A percentile compares a stretch with the other conserved stretches of the same genome.
These are phyloP conservation scores for Carposina sasakii DNA, from an alignment of 1,140 invertebrate genomes.

Conservation along the genomic window DNA sequence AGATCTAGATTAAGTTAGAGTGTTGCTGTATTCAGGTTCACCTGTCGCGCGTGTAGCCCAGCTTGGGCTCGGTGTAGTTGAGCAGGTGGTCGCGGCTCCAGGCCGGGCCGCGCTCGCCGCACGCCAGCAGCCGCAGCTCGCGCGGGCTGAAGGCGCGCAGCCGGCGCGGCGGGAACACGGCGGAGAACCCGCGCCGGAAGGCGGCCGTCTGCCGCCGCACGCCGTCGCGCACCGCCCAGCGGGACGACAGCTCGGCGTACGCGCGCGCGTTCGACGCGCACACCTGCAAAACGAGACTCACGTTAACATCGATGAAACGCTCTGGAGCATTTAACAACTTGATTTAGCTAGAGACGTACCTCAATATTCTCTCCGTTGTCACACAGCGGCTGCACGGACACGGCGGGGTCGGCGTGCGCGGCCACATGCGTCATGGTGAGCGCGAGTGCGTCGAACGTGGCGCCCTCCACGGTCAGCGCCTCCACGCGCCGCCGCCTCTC, in stretches of 20 bases:
- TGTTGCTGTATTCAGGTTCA: conserved; percentile 51
- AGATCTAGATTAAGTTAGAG: too few species aligned
- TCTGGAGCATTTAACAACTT: background rate
- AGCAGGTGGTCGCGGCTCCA: conserved; percentile 98
- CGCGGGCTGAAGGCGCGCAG: conserved; percentile 93
- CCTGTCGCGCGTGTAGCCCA: conserved; percentile 98
- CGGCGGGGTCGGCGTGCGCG: conserved; percentile 78
- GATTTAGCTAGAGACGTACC: too few species aligned
- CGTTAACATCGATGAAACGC: background rate
- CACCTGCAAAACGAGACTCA: conserved; percentile 67
- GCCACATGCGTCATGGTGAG: conserved; percentile 89
- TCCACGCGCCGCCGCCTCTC: conserved; percentile 25
- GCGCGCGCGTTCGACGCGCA: conserved; percentile 93
- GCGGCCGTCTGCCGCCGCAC: conserved; percentile 93
- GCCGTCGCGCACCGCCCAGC: conserved; percentile 91
- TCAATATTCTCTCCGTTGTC: conserved; percentile 74
- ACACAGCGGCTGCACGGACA: conserved; percentile 74
- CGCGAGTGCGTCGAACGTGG: conserved; percentile 72
- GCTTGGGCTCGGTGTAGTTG: conserved; percentile 97
- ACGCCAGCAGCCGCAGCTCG: conserved; percentile 93
- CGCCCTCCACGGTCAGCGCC: conserved; percentile 45
- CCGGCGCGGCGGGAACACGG: conserved; percentile 95
- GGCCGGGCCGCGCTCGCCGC: conserved; percentile 96
- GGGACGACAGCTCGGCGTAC: conserved; percentile 89
- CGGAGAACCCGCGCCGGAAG: conserved; percentile 91